Conservation (phyloP, 2,797 vertebrate genomes). For the Lophotriccus pileatus region DNA sequence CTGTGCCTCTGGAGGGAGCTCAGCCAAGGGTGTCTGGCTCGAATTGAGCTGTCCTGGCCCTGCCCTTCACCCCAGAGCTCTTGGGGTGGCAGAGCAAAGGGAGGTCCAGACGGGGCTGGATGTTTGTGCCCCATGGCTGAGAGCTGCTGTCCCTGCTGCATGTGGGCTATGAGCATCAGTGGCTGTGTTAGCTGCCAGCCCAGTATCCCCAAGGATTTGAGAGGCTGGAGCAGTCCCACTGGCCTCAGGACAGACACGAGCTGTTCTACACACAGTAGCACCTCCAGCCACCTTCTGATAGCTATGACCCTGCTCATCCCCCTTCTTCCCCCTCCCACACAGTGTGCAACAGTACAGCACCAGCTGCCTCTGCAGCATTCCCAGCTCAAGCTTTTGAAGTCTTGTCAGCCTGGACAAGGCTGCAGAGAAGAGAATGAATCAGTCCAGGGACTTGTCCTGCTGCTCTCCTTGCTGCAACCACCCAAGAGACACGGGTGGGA, state of each 20-base stretch:
- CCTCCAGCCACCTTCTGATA: background rate
- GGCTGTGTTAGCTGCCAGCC: background rate
- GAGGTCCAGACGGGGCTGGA: background rate
- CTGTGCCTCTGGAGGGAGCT: background rate
- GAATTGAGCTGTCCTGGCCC: background rate
- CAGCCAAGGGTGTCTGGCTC: background rate
- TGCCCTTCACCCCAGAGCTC: background rate
- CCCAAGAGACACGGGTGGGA: background rate
- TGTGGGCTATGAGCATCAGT: accelerated
- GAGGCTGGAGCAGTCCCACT: background rate
- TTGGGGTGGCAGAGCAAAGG: background rate
- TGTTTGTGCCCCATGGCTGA: background rate
- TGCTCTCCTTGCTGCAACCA: background rate
- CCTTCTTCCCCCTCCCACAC: background rate
- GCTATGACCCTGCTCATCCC: background rate
- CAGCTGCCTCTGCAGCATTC: background rate
- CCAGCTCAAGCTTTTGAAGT: background rate
- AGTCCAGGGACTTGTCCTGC: background rate
- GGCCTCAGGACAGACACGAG: background rate
- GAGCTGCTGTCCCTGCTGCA: background rate
- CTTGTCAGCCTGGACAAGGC: background rate
- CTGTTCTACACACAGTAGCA: background rate
- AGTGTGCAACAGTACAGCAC: background rate
- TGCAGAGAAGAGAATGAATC: background rate
- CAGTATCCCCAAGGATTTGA: background rate